phyloP scores from a whole-genome alignment of 1,140 invertebrate genomes.

The Scaptomyza graminum region DNA sequence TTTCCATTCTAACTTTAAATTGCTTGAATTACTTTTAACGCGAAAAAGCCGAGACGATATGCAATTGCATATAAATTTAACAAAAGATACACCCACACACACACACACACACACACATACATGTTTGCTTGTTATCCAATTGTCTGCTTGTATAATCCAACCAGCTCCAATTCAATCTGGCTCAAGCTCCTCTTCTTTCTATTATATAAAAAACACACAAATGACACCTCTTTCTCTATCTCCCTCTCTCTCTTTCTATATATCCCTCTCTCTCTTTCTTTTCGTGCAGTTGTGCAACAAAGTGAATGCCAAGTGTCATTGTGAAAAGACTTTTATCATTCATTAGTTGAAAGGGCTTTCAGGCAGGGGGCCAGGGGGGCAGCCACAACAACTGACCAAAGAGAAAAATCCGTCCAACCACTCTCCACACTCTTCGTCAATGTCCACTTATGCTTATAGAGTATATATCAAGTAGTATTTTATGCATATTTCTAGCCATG shows the following conservation, averaged over 20 bases:
- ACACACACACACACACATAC: constrained; percentile 34
- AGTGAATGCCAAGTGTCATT: constrained; percentile 53
- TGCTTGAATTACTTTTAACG: no score
- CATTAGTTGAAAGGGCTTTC: constrained; percentile 18
- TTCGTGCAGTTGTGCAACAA: constrained; percentile 30
- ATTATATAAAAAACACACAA: constrained; percentile 29
- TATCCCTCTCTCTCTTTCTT: constrained; percentile 3
- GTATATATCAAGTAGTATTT: no score
- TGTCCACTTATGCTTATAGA: constrained; percentile 9
- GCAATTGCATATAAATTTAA: background rate
- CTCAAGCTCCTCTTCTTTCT: background rate
- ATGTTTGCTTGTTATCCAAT: constrained; percentile 41
- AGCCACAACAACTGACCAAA: constrained; percentile 16
- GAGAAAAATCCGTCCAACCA: background rate
- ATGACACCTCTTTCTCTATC: constrained; percentile 6
- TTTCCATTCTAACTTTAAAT: no score
- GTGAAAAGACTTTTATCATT: constrained; percentile 72
- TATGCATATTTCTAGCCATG: background rate
- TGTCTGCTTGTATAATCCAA: constrained; percentile 41
- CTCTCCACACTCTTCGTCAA: background rate
- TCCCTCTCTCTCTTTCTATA: background rate
- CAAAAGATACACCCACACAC: constrained; percentile 21
- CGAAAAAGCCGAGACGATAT: no score
- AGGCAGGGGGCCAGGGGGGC: background rate
- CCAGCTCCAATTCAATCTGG: constrained; percentile 36